Base-by-base conservation (phyloP, 2,113 vertebrate genomes). In the Nothoprocta pentlandii region DNA sequence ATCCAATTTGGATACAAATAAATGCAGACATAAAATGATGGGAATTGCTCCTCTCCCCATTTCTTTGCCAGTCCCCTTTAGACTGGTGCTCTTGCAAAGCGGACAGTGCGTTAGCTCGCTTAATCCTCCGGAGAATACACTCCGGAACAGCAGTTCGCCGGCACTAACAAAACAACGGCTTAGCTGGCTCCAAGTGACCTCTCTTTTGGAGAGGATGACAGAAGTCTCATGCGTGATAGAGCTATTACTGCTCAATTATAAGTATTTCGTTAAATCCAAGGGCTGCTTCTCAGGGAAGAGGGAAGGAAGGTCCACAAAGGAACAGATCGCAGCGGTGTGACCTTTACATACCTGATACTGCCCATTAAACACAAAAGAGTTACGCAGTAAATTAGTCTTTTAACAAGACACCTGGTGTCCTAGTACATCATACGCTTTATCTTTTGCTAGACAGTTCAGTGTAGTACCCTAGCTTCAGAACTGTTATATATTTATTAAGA, bases 291-390 rank as follows among this genome's bases (percentile, higher is more conserved):
- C 34, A 7, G 4, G 51, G 58, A 5, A 63, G 47, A 62, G 32
- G 41, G 9, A 39, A 32, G n/a, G 0, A 20, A 49, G 20, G 5
- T 23, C 64, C 64, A 20, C 0, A 2, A 25, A 54, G 0, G 6
- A 69, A 53, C n/a, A 30, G 22, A 19, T 20, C 7, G 6, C 70
- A 47, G 61, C 36, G 26, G 12, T 56, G 34, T n/a, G 47, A 12
- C 32, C 49, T 66, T 61, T 23, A 26, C 9, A 2, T 21, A 53
- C 6, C 44, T 1, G 5, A 20, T 2, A 30, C 59, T 53, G 41
- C 68, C 49, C 56, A 80, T 11, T 23, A 59, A 88, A 28, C 26
- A 80, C 26, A 39, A 7, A 47, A 46, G 30, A n/a, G 73, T n/a
- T 23, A n/a, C 11, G 7, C 16, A 54, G 54, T 49, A 70, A 69